phyloP scores from a whole-genome alignment of 2,113 vertebrate genomes.

The Saimiri boliviensis region DNA sequence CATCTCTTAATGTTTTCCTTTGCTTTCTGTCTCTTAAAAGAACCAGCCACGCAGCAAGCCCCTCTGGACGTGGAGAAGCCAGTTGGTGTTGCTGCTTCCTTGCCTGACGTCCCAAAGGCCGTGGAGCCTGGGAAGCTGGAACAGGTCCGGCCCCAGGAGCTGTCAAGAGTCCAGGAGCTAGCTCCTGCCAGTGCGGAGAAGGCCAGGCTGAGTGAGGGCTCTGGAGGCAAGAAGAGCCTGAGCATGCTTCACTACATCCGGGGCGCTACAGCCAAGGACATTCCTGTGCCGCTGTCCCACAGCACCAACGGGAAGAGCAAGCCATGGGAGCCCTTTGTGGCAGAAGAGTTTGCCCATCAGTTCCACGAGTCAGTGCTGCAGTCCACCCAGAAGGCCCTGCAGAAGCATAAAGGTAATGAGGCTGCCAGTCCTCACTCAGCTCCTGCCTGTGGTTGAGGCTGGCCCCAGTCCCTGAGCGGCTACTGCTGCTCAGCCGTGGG shows the following conservation, averaged over 20 bases:
- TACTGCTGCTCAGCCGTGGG: background rate
- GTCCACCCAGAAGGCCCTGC: slow-evolving; percentile 98
- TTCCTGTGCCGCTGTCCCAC: slow-evolving; percentile 84
- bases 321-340: slow-evolving; percentile 96
- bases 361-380: slow-evolving; percentile 99
- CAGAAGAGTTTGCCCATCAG: slow-evolving; percentile 98
- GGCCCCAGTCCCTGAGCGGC: fast-evolving
- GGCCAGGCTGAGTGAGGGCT: slow-evolving; percentile 85
- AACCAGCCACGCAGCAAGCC: slow-evolving; percentile 77
- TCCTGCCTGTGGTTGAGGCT: fast-evolving
- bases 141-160: slow-evolving; percentile 85
- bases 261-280: slow-evolving; percentile 91
- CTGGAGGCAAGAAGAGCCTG: slow-evolving; percentile 87
- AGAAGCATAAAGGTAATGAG: slow-evolving; percentile 96
- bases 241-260: slow-evolving; percentile 93
- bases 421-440: fast-evolving
- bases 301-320: slow-evolving; percentile 94
- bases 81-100: slow-evolving; percentile 79
- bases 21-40: slow-evolving; percentile 72
- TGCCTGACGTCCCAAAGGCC: slow-evolving; percentile 82
- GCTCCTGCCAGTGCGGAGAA: slow-evolving; percentile 82
- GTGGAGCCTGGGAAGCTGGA: slow-evolving; percentile 85
- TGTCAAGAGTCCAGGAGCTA: slow-evolving; percentile 86
- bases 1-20: background rate
- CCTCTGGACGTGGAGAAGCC: slow-evolving; percentile 87